Conservation (phyloP, 1,140 invertebrate species). For the Meloidogyne chitwoodi region DNA sequence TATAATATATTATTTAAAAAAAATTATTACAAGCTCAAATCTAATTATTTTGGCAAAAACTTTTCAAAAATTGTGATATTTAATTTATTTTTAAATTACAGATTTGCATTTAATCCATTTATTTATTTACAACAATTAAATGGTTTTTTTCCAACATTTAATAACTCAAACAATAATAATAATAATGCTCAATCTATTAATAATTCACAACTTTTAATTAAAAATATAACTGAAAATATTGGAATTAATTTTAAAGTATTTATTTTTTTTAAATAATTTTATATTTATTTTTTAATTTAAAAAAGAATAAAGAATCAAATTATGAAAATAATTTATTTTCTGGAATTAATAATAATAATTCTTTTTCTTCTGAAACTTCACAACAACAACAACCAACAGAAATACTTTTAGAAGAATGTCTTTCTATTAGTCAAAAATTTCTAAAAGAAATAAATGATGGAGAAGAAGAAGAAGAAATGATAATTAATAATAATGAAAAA, state of each 20-base stretch:
- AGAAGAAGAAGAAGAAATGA: not conserved
- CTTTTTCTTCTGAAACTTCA: not conserved
- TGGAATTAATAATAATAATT: not conserved
- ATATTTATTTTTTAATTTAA: not conserved
- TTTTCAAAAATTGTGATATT: too few species aligned
- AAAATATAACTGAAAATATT: not conserved
- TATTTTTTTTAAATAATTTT: not conserved
- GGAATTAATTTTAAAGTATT: not conserved
- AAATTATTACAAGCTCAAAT: too few species aligned
- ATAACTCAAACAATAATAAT: not conserved
- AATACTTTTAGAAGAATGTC: constrained; percentile 10
- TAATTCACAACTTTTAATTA: not conserved
- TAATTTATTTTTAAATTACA: constrained; percentile 17
- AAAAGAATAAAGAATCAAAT: not conserved
- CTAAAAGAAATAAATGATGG: constrained; percentile 11
- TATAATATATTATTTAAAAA: too few species aligned
- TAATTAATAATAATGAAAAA: not conserved
- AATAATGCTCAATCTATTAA: not conserved
- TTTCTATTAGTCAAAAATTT: constrained; percentile 15
- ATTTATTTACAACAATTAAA: constrained; percentile 37
- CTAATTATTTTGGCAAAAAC: too few species aligned
- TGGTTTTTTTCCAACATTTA: not conserved
- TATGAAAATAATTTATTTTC: not conserved
- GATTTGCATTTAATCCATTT: constrained; percentile 28
- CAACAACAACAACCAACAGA: not conserved